Base-by-base conservation (phyloP, 2,888 invertebrate species). In the Agonopterix alstromeriana region DNA sequence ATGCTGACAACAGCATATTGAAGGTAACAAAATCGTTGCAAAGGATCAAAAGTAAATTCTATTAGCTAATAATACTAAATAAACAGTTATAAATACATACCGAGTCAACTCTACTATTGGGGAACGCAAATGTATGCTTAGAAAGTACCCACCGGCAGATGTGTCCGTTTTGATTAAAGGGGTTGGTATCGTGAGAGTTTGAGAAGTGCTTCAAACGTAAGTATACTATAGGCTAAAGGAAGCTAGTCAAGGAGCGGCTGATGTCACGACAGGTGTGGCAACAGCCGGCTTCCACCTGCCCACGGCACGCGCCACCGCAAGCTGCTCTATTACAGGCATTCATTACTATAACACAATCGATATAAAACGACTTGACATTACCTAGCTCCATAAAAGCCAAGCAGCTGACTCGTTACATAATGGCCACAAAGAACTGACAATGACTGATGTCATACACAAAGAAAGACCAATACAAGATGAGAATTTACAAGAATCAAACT, bases 211-310 rank as follows among this genome's bases (percentile, higher is more conserved):
- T 11, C 35, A 11, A 8, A 14, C 11, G 42, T 35, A 43, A 8
- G 8, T 42, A 12, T 42, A 42, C n/a, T n/a, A 43, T 35, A 41
- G 43, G 46, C 44, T 50, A 48, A 50, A 73, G 73, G 71, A 70
- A 69, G 73, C 70, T 75, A 73, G 68, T 60, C 63, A 70, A 77
- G 76, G 70, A 73, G 84, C 86, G 86, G 86, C 85, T 84, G 85
- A 84, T 76, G 67, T 46, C 59, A 54, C 59, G 84, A 82, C 90
- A 89, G 90, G 90, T 89, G 87, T 74, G 79, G 74, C 55, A 65
- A 76, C 85, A 87, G 81, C 83, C 80, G 86, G 82, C 82, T 53
- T 64, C 62, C 83, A 84, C 83, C 82, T 85, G 82, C 82, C 69
- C 58, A 11, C 62, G 70, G 76, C 84, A 79, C 81, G 84, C 74